Evolutionary conservation across 2,888 invertebrate genomes (phyloP), one percentile per base, ranked within the genome.

Genomic region (Polymixis lichenea): DNA sequence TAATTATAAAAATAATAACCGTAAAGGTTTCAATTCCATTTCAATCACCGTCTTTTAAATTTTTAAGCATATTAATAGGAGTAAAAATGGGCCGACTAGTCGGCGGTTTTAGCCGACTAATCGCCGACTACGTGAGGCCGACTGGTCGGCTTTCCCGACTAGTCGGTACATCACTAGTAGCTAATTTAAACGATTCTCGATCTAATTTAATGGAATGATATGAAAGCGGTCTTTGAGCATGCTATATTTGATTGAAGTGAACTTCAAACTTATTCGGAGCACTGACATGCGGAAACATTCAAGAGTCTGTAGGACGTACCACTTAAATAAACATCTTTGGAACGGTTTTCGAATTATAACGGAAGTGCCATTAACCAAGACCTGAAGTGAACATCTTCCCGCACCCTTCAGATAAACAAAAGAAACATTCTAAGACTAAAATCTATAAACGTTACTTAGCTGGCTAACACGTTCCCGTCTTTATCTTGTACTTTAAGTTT

Each of bases 391-490:
- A 93, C 92, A 92, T 92, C 91, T 89, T 89, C 86, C 91, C 91
- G 91, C 92, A 93, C 93, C 94, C 94, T 92, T 92, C 90, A 89
- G 90, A 94, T 95, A 95, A 95, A 95, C 94, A 94, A 92, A 38
- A 92, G 92, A 91, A 89, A 88, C 91, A 93, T 93, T 94, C 94
- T 51, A 32, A n/a, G 19, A 7, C 32, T 19, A 38, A 67, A 7
- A 67, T 67, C n/a, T 38, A 38, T 38, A 67, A 56, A 67, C 67
- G 38, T 56, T 67, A 67, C 56, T n/a, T 56, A 67, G 55, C 38
- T 67, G 55, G 19, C 19, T 15, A 22, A 32, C 9, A 56, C 55
- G 11, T 38, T 67, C 32, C 11, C 67, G 55, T 38, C 55, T 67
- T 19, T n/a, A n/a, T 53, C 32, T n/a, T 53, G n/a, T 53, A n/a